Base-by-base conservation (phyloP, 2,113 vertebrate species). In the Galemys pyrenaicus region DNA sequence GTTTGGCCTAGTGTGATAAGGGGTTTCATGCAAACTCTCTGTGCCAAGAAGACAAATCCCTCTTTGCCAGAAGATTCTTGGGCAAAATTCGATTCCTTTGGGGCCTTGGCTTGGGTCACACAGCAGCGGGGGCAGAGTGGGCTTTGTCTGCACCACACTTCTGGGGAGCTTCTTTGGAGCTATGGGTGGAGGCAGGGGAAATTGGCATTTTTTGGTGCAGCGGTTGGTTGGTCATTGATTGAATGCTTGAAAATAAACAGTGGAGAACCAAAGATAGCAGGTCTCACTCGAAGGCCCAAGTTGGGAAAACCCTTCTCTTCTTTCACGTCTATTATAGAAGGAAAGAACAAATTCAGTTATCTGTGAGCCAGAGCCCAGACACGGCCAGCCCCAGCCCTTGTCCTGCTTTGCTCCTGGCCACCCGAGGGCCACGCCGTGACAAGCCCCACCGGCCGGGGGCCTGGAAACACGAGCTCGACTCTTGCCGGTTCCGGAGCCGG, bases 391-490 rank as follows among this genome's bases (percentile, higher is more conserved):
- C 46, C 44, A 20, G 26, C 49, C 24, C 68, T 49, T 26, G 5
- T 15, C 8, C 64, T 17, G n/a, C 19, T 54, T 56, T 24, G 0
- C 12, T 68, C 41, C 41, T 35, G 62, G 9, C 49, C 37, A 37
- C 17, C 9, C 1, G 9, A 0, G 5, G n/a, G 8, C 46, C n/a
- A n/a, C n/a, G 15, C 41, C 5, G 1, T 9, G 49, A n/a, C 41
- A 51, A 60, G n/a, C 2, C 3, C 10, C 10, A 3, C 9, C 32
- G 82, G 4, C 6, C 9, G 19, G 26, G 51, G 9, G 10, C 20
- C 19, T 20, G 2, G 13, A 37, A 46, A 71, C 51, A 64, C 26
- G n/a, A 11, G 17, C 9, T 13, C 35, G 15, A 19, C 20, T 51
- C 41, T 56, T 41, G 15, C 0, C 0, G 65, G 26, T 20, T n/a